Conservation (phyloP, 2,113 vertebrate genomes). For the Vanacampus margaritifer region DNA sequence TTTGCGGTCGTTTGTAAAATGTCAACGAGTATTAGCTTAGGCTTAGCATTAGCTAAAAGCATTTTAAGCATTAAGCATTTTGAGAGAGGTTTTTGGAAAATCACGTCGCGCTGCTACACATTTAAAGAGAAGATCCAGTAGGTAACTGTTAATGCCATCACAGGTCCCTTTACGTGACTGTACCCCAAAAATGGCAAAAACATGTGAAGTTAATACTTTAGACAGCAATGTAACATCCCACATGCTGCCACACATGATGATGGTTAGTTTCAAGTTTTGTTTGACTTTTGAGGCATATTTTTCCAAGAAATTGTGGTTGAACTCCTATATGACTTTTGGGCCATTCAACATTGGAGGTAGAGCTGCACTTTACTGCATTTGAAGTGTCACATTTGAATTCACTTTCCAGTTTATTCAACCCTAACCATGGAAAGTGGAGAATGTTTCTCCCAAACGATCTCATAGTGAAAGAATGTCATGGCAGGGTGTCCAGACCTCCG, state of each 20-base stretch:
- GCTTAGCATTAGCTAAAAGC: too few species aligned
- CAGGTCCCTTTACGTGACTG: background rate
- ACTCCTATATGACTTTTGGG: background rate
- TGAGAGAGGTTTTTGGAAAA: too few species aligned
- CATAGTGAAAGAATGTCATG: conserved; percentile 54
- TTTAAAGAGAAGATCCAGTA: background rate
- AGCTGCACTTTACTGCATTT: background rate
- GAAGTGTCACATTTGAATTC: conserved; percentile 1
- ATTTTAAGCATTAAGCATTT: too few species aligned
- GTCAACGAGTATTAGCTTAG: too few species aligned
- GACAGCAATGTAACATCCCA: background rate
- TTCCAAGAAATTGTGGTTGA: conserved; percentile 1
- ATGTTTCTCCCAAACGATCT: conserved; percentile 50
- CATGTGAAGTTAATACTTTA: background rate
- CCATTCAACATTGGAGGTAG: background rate
- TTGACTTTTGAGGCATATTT: background rate
- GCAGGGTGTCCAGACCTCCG: conserved; percentile 43
- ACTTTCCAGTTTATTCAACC: conserved; percentile 4
- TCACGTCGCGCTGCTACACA: too few species aligned
- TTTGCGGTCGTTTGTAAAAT: too few species aligned
- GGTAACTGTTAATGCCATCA: background rate
- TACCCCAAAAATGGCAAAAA: background rate
- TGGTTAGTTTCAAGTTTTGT: background rate
- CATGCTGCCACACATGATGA: background rate
- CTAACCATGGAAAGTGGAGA: conserved; percentile 28